Evolutionary conservation across 2,888 invertebrate species (phyloP).

Genomic region (Eupithecia dodoneata): DNA sequence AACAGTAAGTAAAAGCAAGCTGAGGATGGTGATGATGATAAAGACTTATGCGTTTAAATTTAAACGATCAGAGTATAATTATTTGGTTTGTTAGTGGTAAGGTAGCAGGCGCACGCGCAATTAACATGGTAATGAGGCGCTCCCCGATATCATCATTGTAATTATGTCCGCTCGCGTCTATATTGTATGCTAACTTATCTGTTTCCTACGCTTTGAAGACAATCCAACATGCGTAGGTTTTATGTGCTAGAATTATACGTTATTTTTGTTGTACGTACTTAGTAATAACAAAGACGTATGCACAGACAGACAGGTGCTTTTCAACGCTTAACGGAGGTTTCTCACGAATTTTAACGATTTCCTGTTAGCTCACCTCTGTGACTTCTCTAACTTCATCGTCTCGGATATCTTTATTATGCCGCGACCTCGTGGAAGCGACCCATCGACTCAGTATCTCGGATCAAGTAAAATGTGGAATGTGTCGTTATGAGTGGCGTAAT

Average conservation of each 20-base stretch:
- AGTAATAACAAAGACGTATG: slow-evolving; percentile 26
- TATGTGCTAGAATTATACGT: background rate
- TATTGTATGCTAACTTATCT: slow-evolving; percentile 73
- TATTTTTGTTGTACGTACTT: background rate
- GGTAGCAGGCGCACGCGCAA: slow-evolving; percentile 61
- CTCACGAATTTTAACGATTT: slow-evolving; percentile 82
- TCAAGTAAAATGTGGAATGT: slow-evolving; percentile 69
- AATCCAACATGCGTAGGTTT: slow-evolving; percentile 52
- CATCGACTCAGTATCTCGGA: slow-evolving; percentile 69
- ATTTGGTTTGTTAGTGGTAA: slow-evolving; percentile 52
- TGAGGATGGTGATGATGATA: no score
- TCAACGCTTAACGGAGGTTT: slow-evolving; percentile 62
- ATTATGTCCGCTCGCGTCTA: slow-evolving; percentile 76
- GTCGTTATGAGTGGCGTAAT: slow-evolving; percentile 69
- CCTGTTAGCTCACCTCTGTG: slow-evolving; percentile 71
- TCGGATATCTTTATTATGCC: slow-evolving; percentile 77
- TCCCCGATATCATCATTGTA: slow-evolving; percentile 79
- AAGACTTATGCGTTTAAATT: background rate
- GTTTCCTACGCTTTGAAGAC: slow-evolving; percentile 62
- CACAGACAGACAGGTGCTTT: slow-evolving; percentile 51
- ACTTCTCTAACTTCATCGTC: slow-evolving; percentile 65
- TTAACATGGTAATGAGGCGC: slow-evolving; percentile 82
- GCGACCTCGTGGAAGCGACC: slow-evolving; percentile 65
- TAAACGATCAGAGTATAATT: slow-evolving; percentile 55
- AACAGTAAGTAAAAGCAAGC: no score